Percentiles rank a stretch among this genome's conserved stretches.
Conservation (phyloP, 2,888 invertebrate genomes). For the Galeruca laticollis region DNA sequence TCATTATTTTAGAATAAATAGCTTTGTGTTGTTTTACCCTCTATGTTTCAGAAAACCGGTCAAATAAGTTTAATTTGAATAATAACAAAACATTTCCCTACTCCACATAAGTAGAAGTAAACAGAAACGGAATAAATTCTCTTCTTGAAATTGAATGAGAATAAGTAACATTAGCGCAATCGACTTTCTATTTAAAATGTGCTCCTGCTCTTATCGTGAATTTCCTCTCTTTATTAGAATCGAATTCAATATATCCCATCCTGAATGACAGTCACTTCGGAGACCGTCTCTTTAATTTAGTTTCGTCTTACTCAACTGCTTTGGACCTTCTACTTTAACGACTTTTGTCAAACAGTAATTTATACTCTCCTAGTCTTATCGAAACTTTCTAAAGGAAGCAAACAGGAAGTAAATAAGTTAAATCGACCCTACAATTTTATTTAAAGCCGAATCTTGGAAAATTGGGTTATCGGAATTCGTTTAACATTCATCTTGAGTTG, state of each 20-base stretch:
- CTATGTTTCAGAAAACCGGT: too few relatives aligned
- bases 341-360: constrained; percentile 35
- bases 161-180: not conserved
- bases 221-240: constrained; percentile 29
- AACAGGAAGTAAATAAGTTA: constrained; percentile 27
- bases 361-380: constrained; percentile 25
- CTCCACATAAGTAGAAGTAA: not conserved
- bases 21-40: too few relatives aligned
- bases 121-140: not conserved
- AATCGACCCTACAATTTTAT: constrained; percentile 3
- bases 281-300: constrained; percentile 33
- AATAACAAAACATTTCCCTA: too few relatives aligned
- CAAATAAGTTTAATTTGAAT: too few relatives aligned
- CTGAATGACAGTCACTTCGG: constrained; percentile 33
- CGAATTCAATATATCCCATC: constrained; percentile 31
- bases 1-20: too few relatives aligned
- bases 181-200: constrained; percentile 27
- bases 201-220: constrained; percentile 23
- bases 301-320: constrained; percentile 27
- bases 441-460: not conserved
- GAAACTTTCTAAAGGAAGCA: constrained; percentile 19
- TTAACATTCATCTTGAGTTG: too few relatives aligned
- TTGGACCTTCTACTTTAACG: constrained; percentile 33
- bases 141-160: not conserved
- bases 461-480: not conserved